Base-by-base conservation (phyloP, 1,140 invertebrate species). In the Apis florea region DNA sequence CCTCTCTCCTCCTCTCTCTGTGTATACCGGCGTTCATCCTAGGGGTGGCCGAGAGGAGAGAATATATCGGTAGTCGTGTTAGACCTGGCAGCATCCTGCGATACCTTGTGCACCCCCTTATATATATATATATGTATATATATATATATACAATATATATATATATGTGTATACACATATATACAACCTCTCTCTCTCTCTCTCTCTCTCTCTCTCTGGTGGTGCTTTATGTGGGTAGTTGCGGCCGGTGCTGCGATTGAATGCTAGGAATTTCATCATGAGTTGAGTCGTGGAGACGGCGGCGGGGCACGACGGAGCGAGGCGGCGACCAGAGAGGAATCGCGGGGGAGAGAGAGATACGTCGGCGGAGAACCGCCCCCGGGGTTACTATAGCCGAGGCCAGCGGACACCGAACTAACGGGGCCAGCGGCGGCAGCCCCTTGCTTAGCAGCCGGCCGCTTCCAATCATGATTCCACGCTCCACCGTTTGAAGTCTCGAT, bases 211-310 rank as follows among this genome's bases (percentile, higher is more conserved):
- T 40, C 26, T 54, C 56, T n/a, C 13, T 56, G n/a, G 24, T 26
- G 59, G 49, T 54, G 56, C 74, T 77, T 73, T 78, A 85, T 82
- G 80, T 82, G 83, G 86, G 89, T 91, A 90, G 90, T 88, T 91
- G 92, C 85, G 89, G 91, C 91, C 88, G 89, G 88, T 89, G 88
- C 92, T 93, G 91, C 92, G 91, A 93, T 93, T 93, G 93, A 94
- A 94, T 93, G 92, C 92, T 91, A 93, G 92, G 93, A 94, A 94
- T 94, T 94, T 94, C 93, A 93, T 94, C 92, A 94, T 92, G 92
- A 93, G 92, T 92, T 89, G 90, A 91, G 90, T 90, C 91, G 91
- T 82, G 89, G 89, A 91, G 91, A 90, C 89, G 82, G 77, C 58
- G 53, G 82, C 63, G 84, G 89, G 86, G 85, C 82, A 89, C 86